Percentiles rank a stretch among this genome's conserved stretches.
phyloP scores from a whole-genome alignment of 2,797 vertebrate species.

The Gadopsis bispinosus region DNA sequence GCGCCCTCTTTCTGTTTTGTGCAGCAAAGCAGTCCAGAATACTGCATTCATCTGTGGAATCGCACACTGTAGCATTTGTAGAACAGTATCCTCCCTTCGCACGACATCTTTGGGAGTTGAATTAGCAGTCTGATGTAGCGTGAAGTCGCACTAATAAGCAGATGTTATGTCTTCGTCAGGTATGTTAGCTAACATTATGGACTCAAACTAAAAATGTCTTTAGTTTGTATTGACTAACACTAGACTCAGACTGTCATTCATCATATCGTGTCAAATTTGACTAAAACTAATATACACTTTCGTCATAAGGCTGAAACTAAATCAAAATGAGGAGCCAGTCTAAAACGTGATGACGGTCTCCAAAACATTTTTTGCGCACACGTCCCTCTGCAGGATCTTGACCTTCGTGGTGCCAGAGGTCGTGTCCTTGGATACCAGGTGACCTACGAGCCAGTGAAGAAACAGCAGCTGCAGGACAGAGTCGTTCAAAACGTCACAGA shows the following conservation, averaged over 20 bases:
- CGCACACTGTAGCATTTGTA: too few relatives aligned
- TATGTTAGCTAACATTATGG: background rate
- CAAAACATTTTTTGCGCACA: background rate
- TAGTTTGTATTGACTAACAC: background rate
- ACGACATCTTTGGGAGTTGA: too few relatives aligned
- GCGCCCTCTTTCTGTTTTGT: too few relatives aligned
- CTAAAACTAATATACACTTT: background rate
- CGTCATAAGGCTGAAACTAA: background rate
- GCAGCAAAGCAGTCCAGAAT: too few relatives aligned
- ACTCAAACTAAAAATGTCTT: too few relatives aligned
- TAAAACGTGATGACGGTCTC: background rate
- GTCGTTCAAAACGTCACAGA: constrained; percentile 27
- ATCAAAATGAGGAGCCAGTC: background rate
- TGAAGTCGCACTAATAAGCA: background rate
- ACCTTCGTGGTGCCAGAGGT: constrained; percentile 39
- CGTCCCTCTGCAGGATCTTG: constrained; percentile 49
- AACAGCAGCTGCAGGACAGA: background rate
- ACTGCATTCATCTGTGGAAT: too few relatives aligned
- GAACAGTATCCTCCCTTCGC: too few relatives aligned
- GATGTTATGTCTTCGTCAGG: background rate
- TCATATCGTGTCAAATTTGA: background rate
- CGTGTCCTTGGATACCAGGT: constrained; percentile 71
- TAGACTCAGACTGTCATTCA: background rate
- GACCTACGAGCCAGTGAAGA: constrained; percentile 32
- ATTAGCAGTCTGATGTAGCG: too few relatives aligned